Conservation (phyloP, 2,113 vertebrate species). For the Marcusenius ussheri region DNA sequence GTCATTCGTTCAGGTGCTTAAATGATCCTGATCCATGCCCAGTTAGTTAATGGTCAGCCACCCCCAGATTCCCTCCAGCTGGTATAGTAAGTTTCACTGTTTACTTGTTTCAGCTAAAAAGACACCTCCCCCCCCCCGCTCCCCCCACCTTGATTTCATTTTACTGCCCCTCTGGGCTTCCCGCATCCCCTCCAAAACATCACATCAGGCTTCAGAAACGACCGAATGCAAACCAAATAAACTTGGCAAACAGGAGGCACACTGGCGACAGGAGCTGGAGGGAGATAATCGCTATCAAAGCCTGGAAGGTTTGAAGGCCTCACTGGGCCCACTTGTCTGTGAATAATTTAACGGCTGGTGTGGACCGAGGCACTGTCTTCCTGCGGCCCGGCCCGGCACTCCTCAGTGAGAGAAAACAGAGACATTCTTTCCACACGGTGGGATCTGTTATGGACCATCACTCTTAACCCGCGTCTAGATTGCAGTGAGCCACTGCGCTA, state of each 20-base stretch:
- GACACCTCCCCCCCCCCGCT: neutral
- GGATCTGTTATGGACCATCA: neutral
- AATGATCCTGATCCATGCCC: neutral
- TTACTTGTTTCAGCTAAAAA: neutral
- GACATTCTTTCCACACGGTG: neutral
- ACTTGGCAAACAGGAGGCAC: neutral
- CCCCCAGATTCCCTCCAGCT: neutral
- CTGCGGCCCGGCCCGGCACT: too few relatives aligned
- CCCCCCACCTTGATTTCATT: neutral
- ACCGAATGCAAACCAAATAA: neutral
- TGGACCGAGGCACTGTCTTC: too few relatives aligned
- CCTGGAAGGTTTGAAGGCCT: neutral
- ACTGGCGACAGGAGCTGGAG: neutral
- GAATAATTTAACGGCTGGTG: neutral
- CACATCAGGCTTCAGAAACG: neutral
- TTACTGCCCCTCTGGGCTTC: neutral
- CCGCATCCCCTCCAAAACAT: neutral
- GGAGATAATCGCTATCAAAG: neutral
- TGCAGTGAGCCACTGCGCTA: neutral
- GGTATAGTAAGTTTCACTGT: neutral
- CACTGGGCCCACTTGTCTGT: neutral
- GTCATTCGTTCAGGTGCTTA: neutral
- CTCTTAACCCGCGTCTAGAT: neutral
- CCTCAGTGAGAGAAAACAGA: constrained; percentile 23
- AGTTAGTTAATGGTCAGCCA: neutral